Conservation (phyloP, 2,113 vertebrate genomes). For the Charadrius vociferus region DNA sequence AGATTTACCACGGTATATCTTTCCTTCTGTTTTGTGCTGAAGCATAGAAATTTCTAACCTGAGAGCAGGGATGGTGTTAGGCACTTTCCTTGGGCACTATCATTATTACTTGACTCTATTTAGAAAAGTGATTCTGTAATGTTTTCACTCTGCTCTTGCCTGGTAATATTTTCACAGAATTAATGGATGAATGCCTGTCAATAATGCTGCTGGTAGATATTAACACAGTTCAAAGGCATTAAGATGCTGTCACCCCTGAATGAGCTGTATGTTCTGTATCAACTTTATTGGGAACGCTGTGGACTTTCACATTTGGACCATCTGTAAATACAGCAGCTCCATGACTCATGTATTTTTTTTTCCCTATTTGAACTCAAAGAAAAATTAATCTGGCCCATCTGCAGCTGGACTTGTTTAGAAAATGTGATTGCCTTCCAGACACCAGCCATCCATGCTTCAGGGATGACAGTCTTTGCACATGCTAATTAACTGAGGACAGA, state of each 20-base stretch:
- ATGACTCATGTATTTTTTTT: background rate
- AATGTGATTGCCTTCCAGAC: slow-evolving; percentile 52
- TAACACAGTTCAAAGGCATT: background rate
- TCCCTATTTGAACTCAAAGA: background rate
- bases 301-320: slow-evolving; percentile 12
- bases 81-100: background rate
- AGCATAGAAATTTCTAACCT: background rate
- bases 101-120: background rate
- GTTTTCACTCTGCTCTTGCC: background rate
- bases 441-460: slow-evolving; percentile 10
- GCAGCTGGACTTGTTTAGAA: slow-evolving; percentile 53
- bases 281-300: background rate
- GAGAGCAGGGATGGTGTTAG: background rate
- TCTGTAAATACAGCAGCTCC: slow-evolving; percentile 42
- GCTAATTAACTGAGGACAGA: slow-evolving; percentile 56
- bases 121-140: background rate
- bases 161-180: background rate
- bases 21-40: background rate
- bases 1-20: background rate
- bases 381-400: slow-evolving; percentile 54
- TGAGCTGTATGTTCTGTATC: background rate
- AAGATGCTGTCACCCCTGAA: background rate
- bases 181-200: background rate
- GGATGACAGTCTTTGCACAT: slow-evolving; percentile 31
- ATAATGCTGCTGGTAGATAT: background rate